Percentiles rank a stretch among this genome's conserved stretches.
phyloP scores from a whole-genome alignment of 2,797 vertebrate species.

The Clamator glandarius region DNA sequence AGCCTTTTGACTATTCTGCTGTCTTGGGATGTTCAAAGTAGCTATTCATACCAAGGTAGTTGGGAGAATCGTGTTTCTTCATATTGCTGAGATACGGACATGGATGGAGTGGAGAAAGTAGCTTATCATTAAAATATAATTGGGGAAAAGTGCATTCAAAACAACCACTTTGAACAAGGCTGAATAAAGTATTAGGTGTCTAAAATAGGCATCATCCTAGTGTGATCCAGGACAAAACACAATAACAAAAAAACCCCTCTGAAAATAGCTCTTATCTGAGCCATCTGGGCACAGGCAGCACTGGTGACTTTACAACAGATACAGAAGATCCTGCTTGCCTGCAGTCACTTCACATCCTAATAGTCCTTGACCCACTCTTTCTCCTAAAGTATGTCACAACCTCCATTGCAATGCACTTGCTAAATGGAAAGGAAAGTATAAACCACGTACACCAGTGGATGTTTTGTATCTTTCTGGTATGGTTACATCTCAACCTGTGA shows the following conservation, averaged over 20 bases:
- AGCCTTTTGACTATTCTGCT: neutral
- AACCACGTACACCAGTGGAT: neutral
- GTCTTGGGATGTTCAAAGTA: neutral
- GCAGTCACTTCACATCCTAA: neutral
- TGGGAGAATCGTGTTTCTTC: neutral
- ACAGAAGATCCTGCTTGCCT: neutral
- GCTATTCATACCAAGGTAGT: neutral
- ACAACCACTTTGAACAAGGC: neutral
- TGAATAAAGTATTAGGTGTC: neutral
- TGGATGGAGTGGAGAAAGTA: neutral
- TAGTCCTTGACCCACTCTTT: neutral
- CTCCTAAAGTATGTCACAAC: neutral
- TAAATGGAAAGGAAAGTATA: neutral
- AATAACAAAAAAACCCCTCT: neutral
- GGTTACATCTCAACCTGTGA: neutral
- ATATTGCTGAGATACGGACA: neutral
- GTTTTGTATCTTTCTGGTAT: neutral
- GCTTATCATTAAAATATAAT: neutral
- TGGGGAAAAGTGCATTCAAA: neutral
- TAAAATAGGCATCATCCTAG: neutral
- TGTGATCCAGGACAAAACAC: neutral
- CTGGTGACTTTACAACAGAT: neutral
- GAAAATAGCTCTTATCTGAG: neutral
- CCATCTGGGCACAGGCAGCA: neutral
- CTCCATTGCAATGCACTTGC: neutral